These are phyloP conservation scores for Zoanthus sansibaricus DNA, from an alignment of 92 coral and sea anemone genomes.

Conservation along the genomic window DNA sequence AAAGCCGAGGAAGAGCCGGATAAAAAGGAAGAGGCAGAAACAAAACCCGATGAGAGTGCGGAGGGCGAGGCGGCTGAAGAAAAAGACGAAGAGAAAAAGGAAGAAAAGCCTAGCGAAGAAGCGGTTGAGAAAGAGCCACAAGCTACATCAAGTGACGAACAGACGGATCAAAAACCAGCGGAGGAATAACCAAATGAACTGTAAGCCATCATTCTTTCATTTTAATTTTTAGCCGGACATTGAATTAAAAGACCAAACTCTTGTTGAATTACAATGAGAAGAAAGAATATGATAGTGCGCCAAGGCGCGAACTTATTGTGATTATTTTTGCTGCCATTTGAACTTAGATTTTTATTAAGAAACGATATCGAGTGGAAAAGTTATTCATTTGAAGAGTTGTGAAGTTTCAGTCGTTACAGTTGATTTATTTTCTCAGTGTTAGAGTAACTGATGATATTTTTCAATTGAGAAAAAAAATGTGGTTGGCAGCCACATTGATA, in stretches of 20 bases:
- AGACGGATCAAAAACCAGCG: conserved; percentile 59
- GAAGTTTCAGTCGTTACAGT: conserved; percentile 12
- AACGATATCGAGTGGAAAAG: conserved; percentile 9
- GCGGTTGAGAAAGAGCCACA: conserved; percentile 57
- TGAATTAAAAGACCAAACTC: conserved; percentile 27
- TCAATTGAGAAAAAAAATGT: conserved; percentile 42
- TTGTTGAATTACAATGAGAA: conserved; percentile 36
- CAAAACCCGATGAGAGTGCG: conserved; percentile 48
- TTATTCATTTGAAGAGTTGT: not conserved
- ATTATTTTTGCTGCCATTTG: conserved; percentile 47
- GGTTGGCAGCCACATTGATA: conserved; percentile 8
- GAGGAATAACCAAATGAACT: conserved; percentile 78
- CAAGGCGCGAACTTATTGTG: conserved; percentile 25
- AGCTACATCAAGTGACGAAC: conserved; percentile 73
- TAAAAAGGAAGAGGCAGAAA: conserved; percentile 59
- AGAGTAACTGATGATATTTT: conserved; percentile 35
- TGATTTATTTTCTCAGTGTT: conserved; percentile 31
- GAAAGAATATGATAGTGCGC: conserved; percentile 43
- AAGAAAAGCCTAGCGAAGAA: conserved; percentile 56
- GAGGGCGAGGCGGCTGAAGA: conserved; percentile 46
- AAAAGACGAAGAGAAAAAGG: conserved; percentile 59
- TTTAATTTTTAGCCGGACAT: conserved; percentile 49
- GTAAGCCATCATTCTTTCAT: conserved; percentile 49
- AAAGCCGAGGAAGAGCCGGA: conserved; percentile 57
- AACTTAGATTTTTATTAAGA: conserved; percentile 19